Percentiles rank a stretch among this genome's conserved stretches.
phyloP scores from a whole-genome alignment of 2,888 invertebrate species.

The Stenolophus ochropezus region DNA sequence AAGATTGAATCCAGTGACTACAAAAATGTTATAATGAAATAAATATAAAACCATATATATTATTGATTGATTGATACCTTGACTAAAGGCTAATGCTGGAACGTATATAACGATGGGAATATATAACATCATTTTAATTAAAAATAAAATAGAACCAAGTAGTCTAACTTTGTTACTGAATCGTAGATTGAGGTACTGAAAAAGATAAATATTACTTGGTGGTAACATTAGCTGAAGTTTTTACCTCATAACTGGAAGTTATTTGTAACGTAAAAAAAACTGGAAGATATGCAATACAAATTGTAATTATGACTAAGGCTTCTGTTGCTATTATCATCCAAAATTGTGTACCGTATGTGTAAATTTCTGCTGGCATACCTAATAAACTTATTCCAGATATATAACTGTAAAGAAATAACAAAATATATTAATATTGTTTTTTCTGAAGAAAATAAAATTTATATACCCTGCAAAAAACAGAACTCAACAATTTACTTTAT shows the following conservation, averaged over 20 bases:
- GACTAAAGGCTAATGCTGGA: slow-evolving; percentile 89
- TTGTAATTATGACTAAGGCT: slow-evolving; percentile 80
- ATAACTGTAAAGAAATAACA: slow-evolving; percentile 74
- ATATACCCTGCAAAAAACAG: neutral
- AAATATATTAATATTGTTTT: slow-evolving; percentile 19
- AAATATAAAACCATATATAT: slow-evolving; percentile 1
- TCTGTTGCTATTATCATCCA: slow-evolving; percentile 81
- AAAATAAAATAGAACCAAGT: slow-evolving; percentile 81
- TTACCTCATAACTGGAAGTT: slow-evolving; percentile 85
- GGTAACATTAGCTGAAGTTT: neutral
- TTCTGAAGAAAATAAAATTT: neutral
- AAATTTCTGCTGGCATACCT: slow-evolving; percentile 85
- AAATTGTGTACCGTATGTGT: slow-evolving; percentile 84
- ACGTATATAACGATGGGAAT: slow-evolving; percentile 92
- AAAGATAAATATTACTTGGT: slow-evolving; percentile 65
- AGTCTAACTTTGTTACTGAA: slow-evolving; percentile 82
- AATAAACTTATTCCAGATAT: slow-evolving; percentile 84
- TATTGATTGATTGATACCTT: slow-evolving; percentile 79
- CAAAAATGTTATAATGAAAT: slow-evolving; percentile 66
- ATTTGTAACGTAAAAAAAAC: slow-evolving; percentile 85
- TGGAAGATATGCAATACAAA: slow-evolving; percentile 81
- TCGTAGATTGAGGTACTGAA: slow-evolving; percentile 81
- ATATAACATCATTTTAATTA: slow-evolving; percentile 84
- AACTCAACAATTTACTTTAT: too few species aligned
- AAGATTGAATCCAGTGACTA: slow-evolving; percentile 88